Evolutionary conservation across 2,113 vertebrate species (phyloP), one percentile per base, ranked within the genome.

Genomic region (Oxygymnocypris stewartii): DNA sequence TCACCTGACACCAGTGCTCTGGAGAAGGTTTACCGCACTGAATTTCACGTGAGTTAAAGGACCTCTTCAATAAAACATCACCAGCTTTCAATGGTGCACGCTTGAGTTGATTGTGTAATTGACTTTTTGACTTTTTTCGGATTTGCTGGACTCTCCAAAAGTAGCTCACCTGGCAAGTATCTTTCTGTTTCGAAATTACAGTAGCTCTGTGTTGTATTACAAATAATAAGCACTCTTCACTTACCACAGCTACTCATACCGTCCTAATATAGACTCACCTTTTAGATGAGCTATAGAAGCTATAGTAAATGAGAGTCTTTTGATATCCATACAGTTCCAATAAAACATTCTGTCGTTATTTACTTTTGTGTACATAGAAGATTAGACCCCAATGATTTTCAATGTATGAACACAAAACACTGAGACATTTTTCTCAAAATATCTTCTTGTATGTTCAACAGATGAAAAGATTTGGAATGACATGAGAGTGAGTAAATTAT

Each of bases 1-100:
- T 94, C 92, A 95, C 91, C 93, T 94, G 94, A 95, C 93, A 94
- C 94, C 92, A 90, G 87, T 88, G 91, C 91, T 93, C 93, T 87
- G 86, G 92, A 93, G 92, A 93, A 94, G 92, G 93, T 92, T 92
- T 93, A 89, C 90, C 67, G 90, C 91, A 89, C 91, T 90, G 82
- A 91, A 93, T 92, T 90, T 91, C 94, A 94, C 93, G 93, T 94
- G 93, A 94, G 94, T 94, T 94, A 95, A 94, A 94, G 92, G 92
- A 92, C 89, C 94, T 94, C 93, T 94, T 95, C 94, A 95, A 95
- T 95, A 95, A 95, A 94, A 95, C 94, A 95, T 95, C 94, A 93
- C 92, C 94, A 92, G 93, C 93, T 95, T 95, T 95, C 90, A 95
- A 93, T 93, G 92, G 94, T 93, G 92, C 94, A 95, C 92, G 94